Conservation (phyloP, 92 coral and sea anemone genomes). For the Paramuricea clavata region DNA sequence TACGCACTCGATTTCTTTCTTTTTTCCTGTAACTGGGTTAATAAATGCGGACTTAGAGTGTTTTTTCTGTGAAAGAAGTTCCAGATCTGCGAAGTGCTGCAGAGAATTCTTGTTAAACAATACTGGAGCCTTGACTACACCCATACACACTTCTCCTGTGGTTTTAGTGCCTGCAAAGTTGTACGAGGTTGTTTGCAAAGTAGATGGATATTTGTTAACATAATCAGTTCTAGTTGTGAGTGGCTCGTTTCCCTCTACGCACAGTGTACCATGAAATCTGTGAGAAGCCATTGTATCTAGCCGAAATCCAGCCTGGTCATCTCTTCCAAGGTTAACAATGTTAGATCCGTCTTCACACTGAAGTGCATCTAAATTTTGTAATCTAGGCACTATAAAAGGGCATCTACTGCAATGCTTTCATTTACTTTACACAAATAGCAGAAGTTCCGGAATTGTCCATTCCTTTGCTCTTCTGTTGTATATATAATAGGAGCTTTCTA, state of each 20-base stretch:
- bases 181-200: conserved; percentile 76
- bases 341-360: no score
- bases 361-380: no score
- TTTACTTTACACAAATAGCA: no score
- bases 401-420: no score
- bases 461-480: no score
- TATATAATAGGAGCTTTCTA: no score
- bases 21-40: conserved; percentile 49
- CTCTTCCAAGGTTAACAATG: no score
- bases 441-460: no score
- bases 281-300: conserved; percentile 76
- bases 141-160: conserved; percentile 73
- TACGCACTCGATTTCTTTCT: conserved; percentile 68
- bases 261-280: conserved; percentile 61
- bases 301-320: conserved; percentile 73
- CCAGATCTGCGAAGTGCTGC: conserved; percentile 73
- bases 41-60: conserved; percentile 55
- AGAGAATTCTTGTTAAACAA: conserved; percentile 60
- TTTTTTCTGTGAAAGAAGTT: conserved; percentile 52
- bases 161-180: conserved; percentile 70
- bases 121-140: conserved; percentile 73
- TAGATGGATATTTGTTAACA: conserved; percentile 74
- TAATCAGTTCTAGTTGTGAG: conserved; percentile 73
- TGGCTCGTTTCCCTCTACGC: conserved; percentile 60
- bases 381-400: no score